phyloP scores from a whole-genome alignment of 2,797 vertebrate genomes.

The Xenentodon cancila region DNA sequence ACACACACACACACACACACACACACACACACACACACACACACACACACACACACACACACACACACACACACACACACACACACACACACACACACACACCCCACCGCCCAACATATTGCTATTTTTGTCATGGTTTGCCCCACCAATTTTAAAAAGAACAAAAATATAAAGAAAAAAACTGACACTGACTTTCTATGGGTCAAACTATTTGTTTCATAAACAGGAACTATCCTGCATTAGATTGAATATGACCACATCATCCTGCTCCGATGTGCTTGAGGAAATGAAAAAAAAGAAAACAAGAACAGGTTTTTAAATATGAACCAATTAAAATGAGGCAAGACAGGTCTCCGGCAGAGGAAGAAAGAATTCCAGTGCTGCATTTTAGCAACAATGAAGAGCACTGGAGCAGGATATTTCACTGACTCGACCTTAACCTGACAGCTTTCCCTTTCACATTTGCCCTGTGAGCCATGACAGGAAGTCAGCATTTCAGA shows the following conservation, averaged over 20 bases:
- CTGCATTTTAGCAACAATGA: slow-evolving; percentile 9
- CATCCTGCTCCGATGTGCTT: too few relatives aligned
- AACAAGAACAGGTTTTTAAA: too few relatives aligned
- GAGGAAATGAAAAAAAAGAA: too few relatives aligned
- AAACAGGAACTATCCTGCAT: not conserved
- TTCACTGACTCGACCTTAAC: slow-evolving; percentile 22
- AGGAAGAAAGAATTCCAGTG: not conserved
- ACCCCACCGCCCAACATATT: too few relatives aligned
- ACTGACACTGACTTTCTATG: not conserved
- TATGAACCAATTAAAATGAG: not conserved
- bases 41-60: too few relatives aligned
- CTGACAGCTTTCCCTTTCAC: slow-evolving; percentile 50
- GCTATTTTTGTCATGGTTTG: too few relatives aligned
- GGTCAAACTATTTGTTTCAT: slow-evolving; percentile 13
- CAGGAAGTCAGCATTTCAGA: slow-evolving; percentile 52
- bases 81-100: too few relatives aligned
- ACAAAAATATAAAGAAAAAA: too few relatives aligned
- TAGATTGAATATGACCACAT: not conserved
- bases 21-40: too few relatives aligned
- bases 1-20: too few relatives aligned
- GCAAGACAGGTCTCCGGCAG: slow-evolving; percentile 8
- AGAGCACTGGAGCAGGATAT: slow-evolving; percentile 22
- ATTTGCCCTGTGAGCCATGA: slow-evolving; percentile 23
- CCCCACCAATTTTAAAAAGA: too few relatives aligned
- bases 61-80: too few relatives aligned